Conservation (phyloP, 2,797 vertebrate species). For the Buphagus erythrorhynchus region DNA sequence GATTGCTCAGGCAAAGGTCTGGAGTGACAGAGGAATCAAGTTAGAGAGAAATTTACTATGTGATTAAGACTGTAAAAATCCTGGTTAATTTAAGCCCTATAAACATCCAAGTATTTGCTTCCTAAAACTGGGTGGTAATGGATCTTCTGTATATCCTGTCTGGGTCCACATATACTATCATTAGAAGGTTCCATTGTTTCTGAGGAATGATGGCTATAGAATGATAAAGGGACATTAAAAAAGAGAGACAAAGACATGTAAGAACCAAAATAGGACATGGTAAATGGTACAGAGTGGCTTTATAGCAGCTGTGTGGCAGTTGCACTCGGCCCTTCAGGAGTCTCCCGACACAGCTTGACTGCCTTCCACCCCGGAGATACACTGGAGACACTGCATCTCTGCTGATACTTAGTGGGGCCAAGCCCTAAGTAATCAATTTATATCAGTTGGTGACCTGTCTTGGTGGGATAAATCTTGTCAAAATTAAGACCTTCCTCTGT, state of each 20-base stretch:
- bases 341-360: fast-evolving
- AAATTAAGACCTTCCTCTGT: neutral
- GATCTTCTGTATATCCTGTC: neutral
- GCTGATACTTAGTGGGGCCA: neutral
- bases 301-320: neutral
- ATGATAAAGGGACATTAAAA: neutral
- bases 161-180: neutral
- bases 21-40: neutral
- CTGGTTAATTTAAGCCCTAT: neutral
- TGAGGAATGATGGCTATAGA: neutral
- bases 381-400: neutral
- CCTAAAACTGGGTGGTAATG: neutral
- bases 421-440: neutral
- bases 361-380: neutral
- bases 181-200: neutral
- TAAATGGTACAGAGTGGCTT: neutral
- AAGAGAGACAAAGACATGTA: neutral
- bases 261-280: neutral
- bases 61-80: neutral
- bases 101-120: neutral
- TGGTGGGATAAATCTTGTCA: neutral
- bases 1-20: neutral
- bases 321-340: neutral
- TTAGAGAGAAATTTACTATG: neutral
- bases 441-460: neutral